These are phyloP conservation scores for Apodemia zela DNA, from an alignment of 2,888 invertebrate genomes.

Conservation along the genomic window DNA sequence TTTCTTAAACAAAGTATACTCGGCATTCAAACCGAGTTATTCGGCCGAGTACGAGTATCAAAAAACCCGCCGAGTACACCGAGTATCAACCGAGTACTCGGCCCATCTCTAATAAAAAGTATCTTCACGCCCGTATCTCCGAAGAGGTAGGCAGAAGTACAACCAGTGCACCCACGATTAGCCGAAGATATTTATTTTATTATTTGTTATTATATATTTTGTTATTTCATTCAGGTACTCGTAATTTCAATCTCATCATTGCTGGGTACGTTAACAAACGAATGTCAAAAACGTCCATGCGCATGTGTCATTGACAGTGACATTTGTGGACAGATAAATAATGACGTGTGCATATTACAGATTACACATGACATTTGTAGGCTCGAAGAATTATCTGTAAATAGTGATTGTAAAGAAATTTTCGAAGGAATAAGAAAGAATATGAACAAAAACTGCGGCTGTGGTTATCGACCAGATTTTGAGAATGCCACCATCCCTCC, in stretches of 20 bases:
- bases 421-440: background rate
- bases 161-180: too few relatives aligned
- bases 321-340: constrained; percentile 2
- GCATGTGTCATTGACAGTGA: background rate
- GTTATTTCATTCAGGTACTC: background rate
- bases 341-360: background rate
- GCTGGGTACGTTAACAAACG: background rate
- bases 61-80: too few relatives aligned
- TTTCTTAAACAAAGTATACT: too few relatives aligned
- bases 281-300: background rate
- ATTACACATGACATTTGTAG: background rate
- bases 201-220: background rate
- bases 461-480: background rate
- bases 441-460: background rate
- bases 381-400: background rate
- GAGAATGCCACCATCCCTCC: background rate
- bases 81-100: too few relatives aligned
- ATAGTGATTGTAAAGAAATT: background rate
- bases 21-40: too few relatives aligned
- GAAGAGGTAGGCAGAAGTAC: too few relatives aligned
- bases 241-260: background rate
- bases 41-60: too few relatives aligned
- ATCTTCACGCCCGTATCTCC: too few relatives aligned
- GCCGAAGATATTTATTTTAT: too few relatives aligned
- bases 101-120: too few relatives aligned